Evolutionary conservation across 1,140 invertebrate genomes (phyloP), one percentile per base, ranked within the genome.

Genomic region (Psix sp.): DNA sequence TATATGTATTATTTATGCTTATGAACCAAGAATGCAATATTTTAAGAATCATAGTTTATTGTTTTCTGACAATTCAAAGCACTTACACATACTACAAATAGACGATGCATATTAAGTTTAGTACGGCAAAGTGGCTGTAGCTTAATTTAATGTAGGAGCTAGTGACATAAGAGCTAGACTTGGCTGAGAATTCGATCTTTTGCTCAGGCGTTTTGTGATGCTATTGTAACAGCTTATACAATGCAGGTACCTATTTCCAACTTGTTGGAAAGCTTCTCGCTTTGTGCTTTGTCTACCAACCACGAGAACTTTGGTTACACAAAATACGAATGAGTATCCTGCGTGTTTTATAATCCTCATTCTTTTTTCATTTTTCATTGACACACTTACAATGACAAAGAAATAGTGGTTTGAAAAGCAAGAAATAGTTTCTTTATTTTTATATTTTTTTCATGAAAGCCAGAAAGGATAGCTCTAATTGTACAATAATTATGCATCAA

Each of bases 181-280:
- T 29, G 9, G 29, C 17, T 24, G 77, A 63, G 65, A 80, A 77
- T 84, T 85, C 84, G 79, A 85, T 84, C 76, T 74, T 73, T 63
- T 39, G 74, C 57, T 79, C 71, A 60, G 77, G 75, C 13, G 77
- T 83, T 84, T 84, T 81, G 80, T 77, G 76, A 70, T 46, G 36
- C 79, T 76, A 85, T 85, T 84, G 84, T 84, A 78, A 83, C 78
- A 82, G 82, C 73, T 82, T 77, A 78, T 84, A 84, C 84, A 84
- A 84, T 84, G 78, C 77, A 56, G 45, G 49, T 56, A 70, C 74
- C 59, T 51, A 16, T 48, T n/a, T 11, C 20, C 42, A 36, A 54
- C 40, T 21, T n/a, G 42, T 42, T 35, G 20, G 20, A 59, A 49
- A 42, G 17, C 39, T 20, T 42, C 6, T 18, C 18, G 10, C 38